These are phyloP conservation scores for Tragelaphus eurycerus DNA, from an alignment of 2,797 vertebrate species.

Conservation along the genomic window DNA sequence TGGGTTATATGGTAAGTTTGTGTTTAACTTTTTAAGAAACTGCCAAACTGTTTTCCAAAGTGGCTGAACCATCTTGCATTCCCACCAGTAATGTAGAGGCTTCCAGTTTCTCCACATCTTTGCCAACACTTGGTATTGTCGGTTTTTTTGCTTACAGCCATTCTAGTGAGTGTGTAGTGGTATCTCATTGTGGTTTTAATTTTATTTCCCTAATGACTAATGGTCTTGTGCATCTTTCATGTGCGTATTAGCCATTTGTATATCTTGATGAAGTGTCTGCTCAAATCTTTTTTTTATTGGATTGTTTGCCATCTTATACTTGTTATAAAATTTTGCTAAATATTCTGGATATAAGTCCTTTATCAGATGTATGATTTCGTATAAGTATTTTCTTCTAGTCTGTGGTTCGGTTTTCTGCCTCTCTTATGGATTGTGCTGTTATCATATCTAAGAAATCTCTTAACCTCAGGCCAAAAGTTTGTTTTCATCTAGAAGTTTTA, in stretches of 20 bases:
- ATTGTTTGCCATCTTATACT: constrained; percentile 16
- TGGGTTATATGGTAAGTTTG: constrained; percentile 52
- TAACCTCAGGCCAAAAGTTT: neutral
- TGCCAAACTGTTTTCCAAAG: constrained; percentile 27
- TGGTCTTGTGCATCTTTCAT: constrained; percentile 9
- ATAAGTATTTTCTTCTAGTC: neutral
- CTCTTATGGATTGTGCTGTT: neutral
- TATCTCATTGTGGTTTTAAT: constrained; percentile 49
- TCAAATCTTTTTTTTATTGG: neutral
- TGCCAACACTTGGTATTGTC: constrained; percentile 31
- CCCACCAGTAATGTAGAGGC: constrained; percentile 16
- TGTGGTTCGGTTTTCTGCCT: neutral
- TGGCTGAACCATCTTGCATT: constrained; percentile 47
- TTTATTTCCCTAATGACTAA: neutral
- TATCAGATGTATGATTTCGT: constrained; percentile 8
- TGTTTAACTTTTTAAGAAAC: constrained; percentile 55
- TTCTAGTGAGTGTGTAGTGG: constrained; percentile 33
- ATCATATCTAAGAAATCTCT: constrained; percentile 5
- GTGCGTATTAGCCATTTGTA: neutral
- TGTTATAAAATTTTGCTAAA: neutral
- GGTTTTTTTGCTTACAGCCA: constrained; percentile 17
- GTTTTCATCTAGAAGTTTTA: constrained; percentile 3
- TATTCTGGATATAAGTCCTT: constrained; percentile 2
- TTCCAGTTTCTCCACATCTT: constrained; percentile 26
- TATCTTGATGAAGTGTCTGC: constrained; percentile 18